Percentiles rank a stretch among this genome's conserved stretches.
These are phyloP conservation scores for Austrofundulus limnaeus DNA, from an alignment of 2,113 vertebrate species.

Conservation along the genomic window DNA sequence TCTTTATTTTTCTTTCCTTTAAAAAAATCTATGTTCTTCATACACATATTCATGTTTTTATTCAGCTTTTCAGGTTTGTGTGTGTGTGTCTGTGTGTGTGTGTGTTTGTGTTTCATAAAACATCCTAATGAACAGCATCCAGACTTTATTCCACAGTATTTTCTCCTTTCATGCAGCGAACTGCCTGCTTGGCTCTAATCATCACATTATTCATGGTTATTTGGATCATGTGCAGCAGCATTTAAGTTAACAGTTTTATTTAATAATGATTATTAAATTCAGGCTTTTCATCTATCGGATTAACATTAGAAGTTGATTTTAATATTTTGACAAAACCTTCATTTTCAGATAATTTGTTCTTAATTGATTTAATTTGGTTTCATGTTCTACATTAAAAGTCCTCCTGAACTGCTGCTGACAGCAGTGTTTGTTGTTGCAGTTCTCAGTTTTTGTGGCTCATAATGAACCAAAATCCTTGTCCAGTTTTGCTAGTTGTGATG, in stretches of 20 bases:
- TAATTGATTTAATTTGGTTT: neutral
- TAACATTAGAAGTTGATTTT: too few species aligned
- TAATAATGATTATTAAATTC: neutral
- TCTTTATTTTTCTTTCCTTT: too few species aligned
- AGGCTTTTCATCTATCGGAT: neutral
- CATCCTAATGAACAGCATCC: neutral
- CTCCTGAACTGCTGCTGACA: too few species aligned
- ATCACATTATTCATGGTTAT: neutral
- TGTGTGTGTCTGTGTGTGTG: too few species aligned
- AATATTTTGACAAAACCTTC: too few species aligned
- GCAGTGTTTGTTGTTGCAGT: neutral
- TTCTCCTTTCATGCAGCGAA: neutral
- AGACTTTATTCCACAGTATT: neutral
- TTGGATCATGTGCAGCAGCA: neutral
- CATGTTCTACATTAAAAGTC: neutral
- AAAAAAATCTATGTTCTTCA: too few species aligned
- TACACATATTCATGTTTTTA: too few species aligned
- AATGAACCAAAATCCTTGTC: neutral
- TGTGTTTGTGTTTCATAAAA: neutral
- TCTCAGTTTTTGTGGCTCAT: neutral
- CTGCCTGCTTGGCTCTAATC: neutral
- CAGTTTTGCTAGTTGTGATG: conserved; percentile 29
- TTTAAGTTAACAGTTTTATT: neutral
- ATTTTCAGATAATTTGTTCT: too few species aligned
- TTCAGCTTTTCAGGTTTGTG: too few species aligned